phyloP scores from a whole-genome alignment of 1,140 invertebrate genomes.

The Brachystomella parvula region DNA sequence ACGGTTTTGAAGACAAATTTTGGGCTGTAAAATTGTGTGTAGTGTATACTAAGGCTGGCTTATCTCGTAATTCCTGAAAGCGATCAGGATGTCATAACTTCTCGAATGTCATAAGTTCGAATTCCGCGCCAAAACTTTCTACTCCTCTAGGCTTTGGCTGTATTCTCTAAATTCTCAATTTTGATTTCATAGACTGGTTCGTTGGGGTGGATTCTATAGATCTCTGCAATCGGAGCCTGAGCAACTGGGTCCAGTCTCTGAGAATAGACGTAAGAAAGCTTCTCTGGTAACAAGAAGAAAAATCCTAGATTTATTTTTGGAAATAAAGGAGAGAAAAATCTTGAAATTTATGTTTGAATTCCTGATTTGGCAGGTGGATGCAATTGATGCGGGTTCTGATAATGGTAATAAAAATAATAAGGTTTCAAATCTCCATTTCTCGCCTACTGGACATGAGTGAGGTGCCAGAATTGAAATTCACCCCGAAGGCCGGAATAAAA shows the following conservation, averaged over 20 bases:
- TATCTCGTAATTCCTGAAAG: too few relatives aligned
- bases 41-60: too few relatives aligned
- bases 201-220: slow-evolving; percentile 55
- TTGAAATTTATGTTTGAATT: slow-evolving; percentile 14
- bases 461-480: neutral
- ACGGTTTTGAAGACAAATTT: too few relatives aligned
- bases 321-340: neutral
- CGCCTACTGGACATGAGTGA: neutral
- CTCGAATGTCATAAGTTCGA: too few relatives aligned
- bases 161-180: too few relatives aligned
- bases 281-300: neutral
- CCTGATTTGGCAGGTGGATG: slow-evolving; percentile 45
- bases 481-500: neutral
- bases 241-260: slow-evolving; percentile 53
- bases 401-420: slow-evolving; percentile 41
- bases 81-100: too few relatives aligned
- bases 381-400: slow-evolving; percentile 61
- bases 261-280: slow-evolving; percentile 49
- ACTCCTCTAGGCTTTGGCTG: too few relatives aligned
- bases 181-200: slow-evolving; percentile 52
- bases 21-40: too few relatives aligned
- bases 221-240: slow-evolving; percentile 50
- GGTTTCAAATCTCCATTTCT: slow-evolving; percentile 1
- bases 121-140: too few relatives aligned
- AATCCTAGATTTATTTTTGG: slow-evolving; percentile 5